These are phyloP conservation scores for Desoria tigrina DNA, from an alignment of 2,888 invertebrate genomes.

Conservation along the genomic window DNA sequence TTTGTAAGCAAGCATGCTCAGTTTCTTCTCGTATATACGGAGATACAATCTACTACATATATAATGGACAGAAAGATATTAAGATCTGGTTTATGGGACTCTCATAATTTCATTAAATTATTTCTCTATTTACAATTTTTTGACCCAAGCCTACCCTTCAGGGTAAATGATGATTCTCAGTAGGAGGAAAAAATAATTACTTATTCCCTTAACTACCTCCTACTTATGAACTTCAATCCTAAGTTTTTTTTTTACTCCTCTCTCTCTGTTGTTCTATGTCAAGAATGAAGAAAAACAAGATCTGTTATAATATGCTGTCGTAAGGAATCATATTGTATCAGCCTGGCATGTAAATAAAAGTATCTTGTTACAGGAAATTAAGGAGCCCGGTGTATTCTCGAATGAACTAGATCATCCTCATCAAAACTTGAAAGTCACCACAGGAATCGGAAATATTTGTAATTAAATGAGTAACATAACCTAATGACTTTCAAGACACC, in stretches of 20 bases:
- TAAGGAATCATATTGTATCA: no score
- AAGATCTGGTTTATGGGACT: no score
- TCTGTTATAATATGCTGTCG: no score
- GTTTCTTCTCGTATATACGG: no score
- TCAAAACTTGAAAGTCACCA: constrained; percentile 15
- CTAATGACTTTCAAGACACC: no score
- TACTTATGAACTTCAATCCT: constrained; percentile 16
- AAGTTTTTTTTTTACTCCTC: constrained; percentile 10
- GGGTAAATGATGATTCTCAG: constrained; percentile 1
- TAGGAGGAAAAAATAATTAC: constrained; percentile 41
- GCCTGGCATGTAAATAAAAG: no score
- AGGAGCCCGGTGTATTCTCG: neutral
- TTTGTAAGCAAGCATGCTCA: no score
- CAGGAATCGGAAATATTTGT: constrained; percentile 14
- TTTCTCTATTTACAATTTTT: no score
- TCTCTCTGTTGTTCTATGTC: neutral
- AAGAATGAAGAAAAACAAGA: no score
- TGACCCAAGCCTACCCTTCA: neutral
- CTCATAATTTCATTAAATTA: no score
- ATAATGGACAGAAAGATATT: no score
- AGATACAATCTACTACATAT: no score
- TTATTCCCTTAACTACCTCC: constrained; percentile 48
- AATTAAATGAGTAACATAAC: constrained; percentile 4
- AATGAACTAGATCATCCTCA: constrained; percentile 9
- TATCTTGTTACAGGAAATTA: constrained; percentile 10